Percentiles rank a stretch among this genome's conserved stretches.
These are phyloP conservation scores for Puntigrus tetrazona DNA, from an alignment of 2,113 vertebrate species.

Conservation along the genomic window DNA sequence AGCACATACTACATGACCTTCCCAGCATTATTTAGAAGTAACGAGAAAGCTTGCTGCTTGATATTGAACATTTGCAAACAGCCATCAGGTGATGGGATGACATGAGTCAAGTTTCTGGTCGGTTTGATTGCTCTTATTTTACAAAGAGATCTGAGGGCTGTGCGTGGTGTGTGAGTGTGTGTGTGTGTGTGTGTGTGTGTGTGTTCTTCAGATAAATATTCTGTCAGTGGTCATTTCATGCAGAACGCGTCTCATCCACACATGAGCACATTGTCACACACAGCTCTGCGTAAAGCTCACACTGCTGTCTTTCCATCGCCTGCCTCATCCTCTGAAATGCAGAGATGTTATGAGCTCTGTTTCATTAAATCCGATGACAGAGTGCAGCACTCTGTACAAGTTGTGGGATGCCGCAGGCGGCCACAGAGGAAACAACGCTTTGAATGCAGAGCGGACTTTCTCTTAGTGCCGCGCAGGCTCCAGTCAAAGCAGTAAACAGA, in stretches of 20 bases:
- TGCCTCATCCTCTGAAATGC: conserved; percentile 7
- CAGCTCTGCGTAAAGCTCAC: conserved; percentile 41
- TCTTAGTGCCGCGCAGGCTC: conserved; percentile 9
- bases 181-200: neutral
- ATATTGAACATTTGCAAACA: neutral
- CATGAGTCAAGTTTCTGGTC: neutral
- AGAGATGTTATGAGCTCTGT: neutral
- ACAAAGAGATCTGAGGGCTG: neutral
- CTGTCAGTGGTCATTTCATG: conserved; percentile 73
- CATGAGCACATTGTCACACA: too few relatives aligned
- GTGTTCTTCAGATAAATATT: conserved; percentile 43
- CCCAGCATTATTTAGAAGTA: conserved; percentile 57
- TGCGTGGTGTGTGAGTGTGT: neutral
- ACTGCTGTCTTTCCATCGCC: conserved; percentile 8
- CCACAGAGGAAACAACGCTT: conserved; percentile 75
- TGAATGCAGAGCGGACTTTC: conserved; percentile 79
- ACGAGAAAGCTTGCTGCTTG: neutral
- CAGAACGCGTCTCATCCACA: conserved; percentile 70
- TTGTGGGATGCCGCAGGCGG: conserved; percentile 56
- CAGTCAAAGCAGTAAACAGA: conserved; percentile 10
- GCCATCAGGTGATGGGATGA: neutral
- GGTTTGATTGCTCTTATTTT: neutral
- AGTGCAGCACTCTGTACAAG: neutral
- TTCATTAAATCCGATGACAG: neutral
- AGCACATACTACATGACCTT: conserved; percentile 72